Conservation (phyloP, 2,113 vertebrate species). For the Dasyprocta punctata region DNA sequence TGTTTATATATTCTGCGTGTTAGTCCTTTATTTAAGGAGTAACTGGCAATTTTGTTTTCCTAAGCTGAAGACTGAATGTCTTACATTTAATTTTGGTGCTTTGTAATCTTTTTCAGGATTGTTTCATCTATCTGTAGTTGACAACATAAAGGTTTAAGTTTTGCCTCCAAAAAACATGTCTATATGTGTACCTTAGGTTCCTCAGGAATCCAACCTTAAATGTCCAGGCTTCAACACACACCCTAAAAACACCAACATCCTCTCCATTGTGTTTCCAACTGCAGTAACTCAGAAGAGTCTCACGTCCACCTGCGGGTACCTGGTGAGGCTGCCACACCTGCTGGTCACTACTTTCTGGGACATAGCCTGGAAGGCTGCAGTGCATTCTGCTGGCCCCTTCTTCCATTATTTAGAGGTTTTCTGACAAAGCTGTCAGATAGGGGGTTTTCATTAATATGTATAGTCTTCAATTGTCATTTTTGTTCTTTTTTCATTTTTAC, state of each 20-base stretch:
- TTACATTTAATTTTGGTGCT: constrained; percentile 29
- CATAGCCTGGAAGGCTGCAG: background rate
- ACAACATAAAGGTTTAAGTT: constrained; percentile 18
- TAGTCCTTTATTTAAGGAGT: background rate
- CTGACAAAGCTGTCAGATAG: background rate
- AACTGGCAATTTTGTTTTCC: background rate
- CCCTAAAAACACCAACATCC: background rate
- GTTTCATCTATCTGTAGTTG: background rate
- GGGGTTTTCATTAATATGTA: background rate
- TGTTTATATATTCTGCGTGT: background rate
- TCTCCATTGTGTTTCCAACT: background rate
- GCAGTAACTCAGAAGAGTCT: background rate
- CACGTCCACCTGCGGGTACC: no score
- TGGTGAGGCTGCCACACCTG: no score
- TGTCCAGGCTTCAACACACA: background rate
- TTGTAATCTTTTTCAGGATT: background rate
- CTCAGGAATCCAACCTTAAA: background rate
- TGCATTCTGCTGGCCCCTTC: background rate
- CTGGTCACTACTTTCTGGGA: background rate
- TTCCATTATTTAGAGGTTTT: background rate
- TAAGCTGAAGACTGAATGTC: background rate
- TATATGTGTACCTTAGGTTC: background rate
- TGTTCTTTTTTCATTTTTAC: background rate
- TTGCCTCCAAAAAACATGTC: background rate
- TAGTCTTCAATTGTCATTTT: background rate